Evolutionary conservation across 2,888 invertebrate genomes (phyloP).

Genomic region (Palloptera scutellata): DNA sequence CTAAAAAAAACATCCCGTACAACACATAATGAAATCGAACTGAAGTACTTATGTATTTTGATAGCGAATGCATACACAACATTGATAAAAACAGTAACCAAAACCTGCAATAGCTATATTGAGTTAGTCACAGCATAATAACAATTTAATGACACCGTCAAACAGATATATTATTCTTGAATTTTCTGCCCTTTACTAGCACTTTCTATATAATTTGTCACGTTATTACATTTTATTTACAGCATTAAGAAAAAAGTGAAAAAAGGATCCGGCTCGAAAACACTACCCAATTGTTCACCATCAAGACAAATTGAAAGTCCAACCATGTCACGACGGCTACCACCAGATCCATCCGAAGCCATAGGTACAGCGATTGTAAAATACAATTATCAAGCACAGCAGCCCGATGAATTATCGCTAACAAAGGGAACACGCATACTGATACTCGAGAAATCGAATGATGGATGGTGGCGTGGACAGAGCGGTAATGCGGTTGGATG

Average conservation of each 20-base stretch:
- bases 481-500: slow-evolving; percentile 72
- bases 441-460: slow-evolving; percentile 97
- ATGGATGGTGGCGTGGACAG: slow-evolving; percentile 99
- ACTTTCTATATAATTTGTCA: background rate
- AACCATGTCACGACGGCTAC: slow-evolving; percentile 75
- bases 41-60: too few species aligned
- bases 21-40: too few species aligned
- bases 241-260: slow-evolving; percentile 89
- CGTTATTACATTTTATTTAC: slow-evolving; percentile 44
- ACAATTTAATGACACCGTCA: too few species aligned
- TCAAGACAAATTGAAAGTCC: slow-evolving; percentile 82
- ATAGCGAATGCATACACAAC: too few species aligned
- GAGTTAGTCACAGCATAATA: too few species aligned
- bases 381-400: slow-evolving; percentile 94
- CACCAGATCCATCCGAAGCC: slow-evolving; percentile 86
- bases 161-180: background rate
- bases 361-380: slow-evolving; percentile 92
- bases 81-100: too few species aligned
- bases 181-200: background rate
- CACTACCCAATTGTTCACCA: slow-evolving; percentile 84
- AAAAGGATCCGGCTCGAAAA: slow-evolving; percentile 84
- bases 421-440: slow-evolving; percentile 93
- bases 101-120: too few species aligned
- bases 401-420: slow-evolving; percentile 93
- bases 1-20: too few species aligned